Conservation (phyloP, 2,888 invertebrate genomes). For the Opisthograptis luteolata region DNA sequence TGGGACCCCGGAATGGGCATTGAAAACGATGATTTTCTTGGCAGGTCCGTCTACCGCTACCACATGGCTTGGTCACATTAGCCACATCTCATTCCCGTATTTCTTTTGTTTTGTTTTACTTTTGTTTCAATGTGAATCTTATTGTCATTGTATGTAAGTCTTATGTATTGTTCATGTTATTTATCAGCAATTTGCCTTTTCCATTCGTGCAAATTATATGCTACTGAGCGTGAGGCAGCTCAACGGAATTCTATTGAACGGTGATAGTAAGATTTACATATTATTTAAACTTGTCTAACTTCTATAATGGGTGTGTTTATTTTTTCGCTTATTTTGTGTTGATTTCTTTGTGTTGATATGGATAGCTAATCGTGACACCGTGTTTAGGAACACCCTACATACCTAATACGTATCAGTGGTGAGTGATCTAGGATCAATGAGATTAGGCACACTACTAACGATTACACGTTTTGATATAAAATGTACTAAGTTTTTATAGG, state of each 20-base stretch:
- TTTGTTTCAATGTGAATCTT: conserved; percentile 45
- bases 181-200: not conserved
- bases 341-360: conserved; percentile 36
- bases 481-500: not conserved
- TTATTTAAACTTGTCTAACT: conserved; percentile 39
- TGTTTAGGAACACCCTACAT: conserved; percentile 16
- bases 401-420: conserved; percentile 15
- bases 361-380: conserved; percentile 20
- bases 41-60: conserved; percentile 87
- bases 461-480: conserved; percentile 1
- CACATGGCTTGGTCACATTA: conserved; percentile 48
- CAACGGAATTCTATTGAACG: too few species aligned
- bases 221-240: too few species aligned
- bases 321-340: conserved; percentile 52
- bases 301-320: conserved; percentile 48
- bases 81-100: conserved; percentile 52
- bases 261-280: conserved; percentile 51
- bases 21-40: conserved; percentile 92
- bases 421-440: conserved; percentile 10
- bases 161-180: not conserved
- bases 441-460: conserved; percentile 14
- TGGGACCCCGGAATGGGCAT: conserved; percentile 92
- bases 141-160: conserved; percentile 43
- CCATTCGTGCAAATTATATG: too few species aligned
- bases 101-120: conserved; percentile 42